A percentile compares a stretch with the other conserved stretches of the same genome.
These are phyloP conservation scores for Balaeniceps rex DNA, from an alignment of 2,113 vertebrate species.

Conservation along the genomic window DNA sequence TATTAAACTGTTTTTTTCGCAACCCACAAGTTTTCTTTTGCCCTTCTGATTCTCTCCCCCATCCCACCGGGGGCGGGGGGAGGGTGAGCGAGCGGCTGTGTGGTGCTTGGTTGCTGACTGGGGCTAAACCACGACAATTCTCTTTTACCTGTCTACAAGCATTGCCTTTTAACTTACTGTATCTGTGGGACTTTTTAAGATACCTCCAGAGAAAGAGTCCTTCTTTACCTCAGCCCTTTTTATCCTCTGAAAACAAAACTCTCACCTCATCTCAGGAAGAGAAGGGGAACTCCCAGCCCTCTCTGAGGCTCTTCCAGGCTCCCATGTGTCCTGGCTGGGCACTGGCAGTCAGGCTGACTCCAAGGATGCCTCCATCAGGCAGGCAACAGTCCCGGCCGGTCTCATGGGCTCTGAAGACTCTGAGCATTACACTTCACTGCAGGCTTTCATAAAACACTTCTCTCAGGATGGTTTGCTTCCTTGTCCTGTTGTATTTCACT, in stretches of 20 bases:
- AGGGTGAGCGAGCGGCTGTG: too few relatives aligned
- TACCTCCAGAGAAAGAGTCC: background rate
- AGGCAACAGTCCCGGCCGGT: background rate
- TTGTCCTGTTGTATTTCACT: background rate
- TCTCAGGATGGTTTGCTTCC: background rate
- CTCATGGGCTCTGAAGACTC: background rate
- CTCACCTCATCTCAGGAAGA: background rate
- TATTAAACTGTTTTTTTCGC: too few relatives aligned
- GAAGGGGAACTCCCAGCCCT: background rate
- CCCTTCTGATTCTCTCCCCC: too few relatives aligned
- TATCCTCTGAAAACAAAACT: background rate
- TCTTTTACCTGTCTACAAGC: background rate
- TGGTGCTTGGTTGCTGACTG: too few relatives aligned
- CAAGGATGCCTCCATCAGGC: background rate
- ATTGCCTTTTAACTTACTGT: background rate
- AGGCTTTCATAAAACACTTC: background rate
- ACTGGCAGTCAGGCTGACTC: fast-evolving
- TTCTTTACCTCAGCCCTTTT: background rate
- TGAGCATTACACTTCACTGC: background rate
- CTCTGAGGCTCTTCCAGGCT: background rate
- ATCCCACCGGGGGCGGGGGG: too few relatives aligned
- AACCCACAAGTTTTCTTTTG: too few relatives aligned
- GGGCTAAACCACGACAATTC: too few relatives aligned
- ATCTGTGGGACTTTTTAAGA: background rate
- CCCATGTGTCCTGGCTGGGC: fast-evolving